Base-by-base conservation (phyloP, 2,888 invertebrate genomes). In the Epirrhoe tristata region DNA sequence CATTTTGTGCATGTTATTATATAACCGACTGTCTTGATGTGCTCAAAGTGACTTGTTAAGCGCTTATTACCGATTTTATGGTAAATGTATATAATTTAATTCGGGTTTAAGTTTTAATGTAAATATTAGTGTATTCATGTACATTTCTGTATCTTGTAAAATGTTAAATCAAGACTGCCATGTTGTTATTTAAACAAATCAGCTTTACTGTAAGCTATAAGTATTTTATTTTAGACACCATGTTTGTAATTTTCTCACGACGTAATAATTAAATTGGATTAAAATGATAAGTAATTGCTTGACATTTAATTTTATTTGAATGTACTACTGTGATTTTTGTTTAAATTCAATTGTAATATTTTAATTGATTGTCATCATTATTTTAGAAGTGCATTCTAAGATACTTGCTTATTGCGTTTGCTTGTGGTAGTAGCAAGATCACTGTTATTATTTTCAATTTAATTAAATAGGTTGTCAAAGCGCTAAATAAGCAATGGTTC, bases 51-150 rank as follows among this genome's bases (percentile, higher is more conserved):
- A 89, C 90, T 81, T 83, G 76, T 76, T 93, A 93, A 91, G 90
- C 88, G 91, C 91, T 91, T 91, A 88, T 89, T 93, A 92, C 93
- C 93, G 91, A 92, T 93, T 93, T 91, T 92, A 84, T 91, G 93
- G 93, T 93, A 93, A 86, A 81, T 93, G 92, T 93, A 93, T 77
- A 93, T 93, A 91, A 85, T 81, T 86, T 85, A 83, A 85, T 85
- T 91, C 89, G 89, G 90, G 89, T 88, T 86, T 82, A 90, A 91
- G 85, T 82, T 86, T 86, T 80, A 80, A 71, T 93, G 93, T 93
- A 91, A 76, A 92, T 91, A 91, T 70, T 77, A 72, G 62, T 74
- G 80, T 86, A 86, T 69, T 87, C 67, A 69, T 88, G 83, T 89
- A 89, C 77, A 86, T 83, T 87, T 88, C 85, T 86, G 84, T 67